phyloP scores from a whole-genome alignment of 2,113 vertebrate species.

The Nibea albiflora region DNA sequence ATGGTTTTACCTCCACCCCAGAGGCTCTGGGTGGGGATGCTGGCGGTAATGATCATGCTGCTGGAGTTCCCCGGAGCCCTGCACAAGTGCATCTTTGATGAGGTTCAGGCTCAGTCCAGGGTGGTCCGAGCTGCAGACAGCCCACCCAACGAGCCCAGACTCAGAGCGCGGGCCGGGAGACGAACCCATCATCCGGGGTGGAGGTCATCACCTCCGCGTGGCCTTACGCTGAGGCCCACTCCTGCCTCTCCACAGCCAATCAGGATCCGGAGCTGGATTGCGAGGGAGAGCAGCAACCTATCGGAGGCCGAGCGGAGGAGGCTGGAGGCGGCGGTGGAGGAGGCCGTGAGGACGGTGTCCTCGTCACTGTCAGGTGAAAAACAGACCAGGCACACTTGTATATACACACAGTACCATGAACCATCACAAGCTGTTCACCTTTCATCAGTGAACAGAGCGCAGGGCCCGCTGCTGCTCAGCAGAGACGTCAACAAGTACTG shows the following conservation, averaged over 20 bases:
- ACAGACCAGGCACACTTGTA: neutral
- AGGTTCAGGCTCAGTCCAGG: conserved; percentile 73
- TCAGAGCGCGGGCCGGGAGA: neutral
- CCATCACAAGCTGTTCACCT: neutral
- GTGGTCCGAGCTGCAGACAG: conserved; percentile 56
- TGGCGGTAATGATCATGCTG: conserved; percentile 55
- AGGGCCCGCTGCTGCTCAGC: conserved; percentile 74
- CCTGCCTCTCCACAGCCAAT: conserved; percentile 76
- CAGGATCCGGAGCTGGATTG: conserved; percentile 81
- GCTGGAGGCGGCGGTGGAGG: conserved; percentile 70
- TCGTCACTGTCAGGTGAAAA: conserved; percentile 81
- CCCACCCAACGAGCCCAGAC: neutral
- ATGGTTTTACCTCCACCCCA: conserved; percentile 33
- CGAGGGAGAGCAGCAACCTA: conserved; percentile 60
- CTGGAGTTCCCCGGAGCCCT: conserved; percentile 37
- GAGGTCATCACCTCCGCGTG: neutral
- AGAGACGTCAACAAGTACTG: conserved; percentile 86
- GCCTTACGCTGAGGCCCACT: conserved; percentile 3
- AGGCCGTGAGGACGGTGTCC: conserved; percentile 76
- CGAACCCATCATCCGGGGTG: neutral
- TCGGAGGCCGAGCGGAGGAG: conserved; percentile 64
- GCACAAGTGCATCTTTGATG: conserved; percentile 81
- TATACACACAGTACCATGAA: neutral
- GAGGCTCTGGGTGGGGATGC: conserved; percentile 46
- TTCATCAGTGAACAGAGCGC: conserved; percentile 71